These are phyloP conservation scores for Gorsachius goisagi DNA, from an alignment of 2,113 vertebrate genomes.

Conservation along the genomic window DNA sequence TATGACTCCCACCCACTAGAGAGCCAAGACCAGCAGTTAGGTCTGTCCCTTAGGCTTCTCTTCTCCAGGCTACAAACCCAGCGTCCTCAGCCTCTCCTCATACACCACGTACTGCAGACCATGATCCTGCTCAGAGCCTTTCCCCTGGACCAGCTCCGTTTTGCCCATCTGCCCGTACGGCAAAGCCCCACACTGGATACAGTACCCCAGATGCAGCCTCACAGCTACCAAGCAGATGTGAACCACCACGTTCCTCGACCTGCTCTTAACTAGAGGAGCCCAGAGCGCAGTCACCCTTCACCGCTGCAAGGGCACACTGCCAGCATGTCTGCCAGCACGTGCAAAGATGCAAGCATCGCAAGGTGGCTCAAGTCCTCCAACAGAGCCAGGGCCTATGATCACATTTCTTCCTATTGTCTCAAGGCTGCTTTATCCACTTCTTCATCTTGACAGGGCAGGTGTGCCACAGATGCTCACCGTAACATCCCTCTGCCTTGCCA, in stretches of 20 bases:
- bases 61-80: background rate
- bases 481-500: background rate
- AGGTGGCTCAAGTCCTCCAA: background rate
- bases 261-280: background rate
- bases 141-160: background rate
- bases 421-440: background rate
- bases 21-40: background rate
- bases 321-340: background rate
- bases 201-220: background rate
- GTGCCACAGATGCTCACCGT: background rate
- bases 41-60: background rate
- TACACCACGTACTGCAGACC: background rate
- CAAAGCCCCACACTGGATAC: background rate
- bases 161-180: too few species aligned
- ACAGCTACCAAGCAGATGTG: background rate
- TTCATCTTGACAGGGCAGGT: background rate
- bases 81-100: background rate
- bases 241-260: background rate
- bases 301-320: background rate
- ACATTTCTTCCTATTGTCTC: background rate
- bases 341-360: rapidly evolving
- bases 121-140: rapidly evolving
- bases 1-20: background rate
- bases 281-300: rapidly evolving
- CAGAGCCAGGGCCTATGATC: background rate